Percentiles rank a stretch among this genome's conserved stretches.
These are phyloP conservation scores for Illadopsis cleaveri DNA, from an alignment of 2,113 vertebrate genomes.

Conservation along the genomic window DNA sequence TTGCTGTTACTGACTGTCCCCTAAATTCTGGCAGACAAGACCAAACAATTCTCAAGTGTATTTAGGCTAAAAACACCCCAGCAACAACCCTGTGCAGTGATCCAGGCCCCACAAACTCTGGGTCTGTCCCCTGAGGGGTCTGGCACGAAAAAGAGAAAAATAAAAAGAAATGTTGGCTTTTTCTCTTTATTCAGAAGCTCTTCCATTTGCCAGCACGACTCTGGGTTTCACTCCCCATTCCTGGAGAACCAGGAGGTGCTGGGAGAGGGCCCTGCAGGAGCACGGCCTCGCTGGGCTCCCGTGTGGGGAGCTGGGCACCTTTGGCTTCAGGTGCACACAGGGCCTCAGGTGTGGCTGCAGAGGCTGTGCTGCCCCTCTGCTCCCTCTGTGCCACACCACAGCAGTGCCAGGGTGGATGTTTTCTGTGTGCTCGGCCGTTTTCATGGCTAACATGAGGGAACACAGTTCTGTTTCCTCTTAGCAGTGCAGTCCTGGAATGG, in stretches of 20 bases:
- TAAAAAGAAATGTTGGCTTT: not conserved
- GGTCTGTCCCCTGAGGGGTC: not conserved
- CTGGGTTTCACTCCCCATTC: not conserved
- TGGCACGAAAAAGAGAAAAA: not conserved
- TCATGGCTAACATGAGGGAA: rapidly evolving
- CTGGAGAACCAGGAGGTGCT: not conserved
- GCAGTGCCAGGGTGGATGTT: not conserved
- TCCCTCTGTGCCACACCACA: not conserved
- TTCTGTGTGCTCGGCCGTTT: not conserved
- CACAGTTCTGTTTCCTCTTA: not conserved
- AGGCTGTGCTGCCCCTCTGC: not conserved
- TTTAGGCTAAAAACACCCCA: not conserved
- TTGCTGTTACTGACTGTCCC: not conserved
- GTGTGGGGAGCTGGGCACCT: not conserved
- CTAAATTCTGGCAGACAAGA: not conserved
- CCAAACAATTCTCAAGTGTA: not conserved
- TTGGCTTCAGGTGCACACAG: not conserved
- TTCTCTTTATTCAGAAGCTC: not conserved
- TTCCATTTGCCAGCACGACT: rapidly evolving
- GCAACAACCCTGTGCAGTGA: rapidly evolving
- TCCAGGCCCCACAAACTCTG: not conserved
- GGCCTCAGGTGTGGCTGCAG: not conserved
- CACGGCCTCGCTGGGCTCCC: not conserved
- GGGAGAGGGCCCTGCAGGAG: not conserved
- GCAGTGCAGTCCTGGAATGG: not conserved